Base-by-base conservation (phyloP, 2,888 invertebrate genomes). In the Bombylius major region DNA sequence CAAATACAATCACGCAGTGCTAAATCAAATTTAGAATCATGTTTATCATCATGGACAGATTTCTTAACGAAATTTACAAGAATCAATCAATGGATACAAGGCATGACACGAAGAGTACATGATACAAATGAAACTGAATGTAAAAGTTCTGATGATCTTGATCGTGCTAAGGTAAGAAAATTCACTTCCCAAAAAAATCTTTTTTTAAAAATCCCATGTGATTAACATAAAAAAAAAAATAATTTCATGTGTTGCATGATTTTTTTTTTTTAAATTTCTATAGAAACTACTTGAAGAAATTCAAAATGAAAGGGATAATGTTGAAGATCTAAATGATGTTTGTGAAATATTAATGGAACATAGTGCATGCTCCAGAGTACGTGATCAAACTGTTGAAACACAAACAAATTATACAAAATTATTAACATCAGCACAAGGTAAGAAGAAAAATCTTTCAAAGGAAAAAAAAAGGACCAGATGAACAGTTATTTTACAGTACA, bases 261-360 rank as follows among this genome's bases (percentile, higher is more conserved):
- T 23, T 23, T 23, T 23, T 23, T 56, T 45, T 50, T 42, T 36
- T 42, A 42, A 42, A 42, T 42, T 42, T 42, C 1, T 54, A 50
- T 70, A 81, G 81, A 80, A 79, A 67, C 75, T 93, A 6, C 76
- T 91, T 32, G 79, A 84, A 14, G 89, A 90, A 74, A 86, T 91
- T 3, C 71, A 85, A 52, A 79, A 80, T 34, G 83, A 89, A 64
- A 90, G 90, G 70, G 82, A 84, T 33, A 79, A 84, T 23, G 77
- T 93, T 61, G 92, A 93, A 76, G 87, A 87, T 68, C 75, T 94
- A 1, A 89, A 89, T 65, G 93, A 93, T 67, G 81, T 86, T 64
- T 93, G 92, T 68, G 93, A 93, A 72, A 79, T 84, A 51, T 76
- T 94, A 0, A 86, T 92, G 84, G 92, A 92, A 69, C 80, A 87